These are phyloP conservation scores for Julus scandinavius DNA, from an alignment of 2,888 invertebrate species.

Conservation along the genomic window DNA sequence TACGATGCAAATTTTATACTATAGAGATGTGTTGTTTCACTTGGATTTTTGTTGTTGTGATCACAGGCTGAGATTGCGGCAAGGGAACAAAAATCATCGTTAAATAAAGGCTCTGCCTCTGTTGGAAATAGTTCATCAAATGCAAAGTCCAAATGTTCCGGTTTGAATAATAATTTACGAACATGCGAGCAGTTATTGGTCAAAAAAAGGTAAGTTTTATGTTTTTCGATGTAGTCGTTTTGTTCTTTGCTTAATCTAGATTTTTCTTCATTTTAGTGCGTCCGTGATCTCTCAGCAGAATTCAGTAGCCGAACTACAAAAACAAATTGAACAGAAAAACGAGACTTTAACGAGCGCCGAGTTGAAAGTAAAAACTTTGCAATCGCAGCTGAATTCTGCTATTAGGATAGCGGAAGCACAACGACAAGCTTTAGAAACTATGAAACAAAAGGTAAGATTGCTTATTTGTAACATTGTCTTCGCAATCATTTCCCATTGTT, in stretches of 20 bases:
- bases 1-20: background rate
- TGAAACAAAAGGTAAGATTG: conserved; percentile 48
- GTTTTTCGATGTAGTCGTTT: background rate
- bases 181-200: conserved; percentile 4
- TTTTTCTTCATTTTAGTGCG: background rate
- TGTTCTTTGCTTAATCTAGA: background rate
- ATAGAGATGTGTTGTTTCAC: background rate
- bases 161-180: background rate
- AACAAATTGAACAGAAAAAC: background rate
- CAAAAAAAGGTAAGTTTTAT: conserved; percentile 7
- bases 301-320: background rate
- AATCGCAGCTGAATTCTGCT: conserved; percentile 54
- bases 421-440: background rate
- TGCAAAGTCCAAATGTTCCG: background rate
- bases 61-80: conserved; percentile 51
- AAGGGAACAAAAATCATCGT: conserved; percentile 48
- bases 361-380: conserved; percentile 53
- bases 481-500: too few species aligned
- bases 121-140: background rate
- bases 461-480: background rate
- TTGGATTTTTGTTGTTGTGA: background rate
- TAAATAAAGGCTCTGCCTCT: background rate
- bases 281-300: background rate
- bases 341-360: conserved; percentile 48
- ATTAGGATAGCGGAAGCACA: conserved; percentile 54